Base-by-base conservation (phyloP, 1,140 invertebrate genomes). In the Dryas iulia region DNA sequence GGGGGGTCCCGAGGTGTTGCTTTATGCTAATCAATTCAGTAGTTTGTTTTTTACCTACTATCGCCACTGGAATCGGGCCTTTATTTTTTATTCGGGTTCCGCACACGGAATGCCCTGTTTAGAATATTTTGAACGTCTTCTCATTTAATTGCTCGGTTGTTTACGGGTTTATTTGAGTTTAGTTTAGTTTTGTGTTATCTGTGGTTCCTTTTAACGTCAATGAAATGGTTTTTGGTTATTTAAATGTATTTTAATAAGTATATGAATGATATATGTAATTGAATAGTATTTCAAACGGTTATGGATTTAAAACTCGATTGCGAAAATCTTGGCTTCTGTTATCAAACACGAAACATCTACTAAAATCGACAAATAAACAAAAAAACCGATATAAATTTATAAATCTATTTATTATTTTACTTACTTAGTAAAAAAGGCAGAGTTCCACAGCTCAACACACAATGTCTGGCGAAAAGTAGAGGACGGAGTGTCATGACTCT, bases 1-100 rank as follows among this genome's bases (percentile, higher is more conserved):
- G 86, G 86, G 87, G 77, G 87, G 87, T 87, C 85, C 73, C 12
- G 57, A 79, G 84, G 85, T 84, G 81, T 86, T 81, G 84, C 71
- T 74, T 84, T 90, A 90, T 90, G 87, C 87, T 90, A 90, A 90
- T 90, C 86, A 86, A 86, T 87, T 83, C 82, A 82, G 78, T 81
- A 89, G 81, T 84, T 87, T 86, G 81, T 88, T 88, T 88, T 89
- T 88, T 86, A 82, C 74, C 62, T 73, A 72, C 81, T 78, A 84
- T 80, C 82, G 73, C 80, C 77, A 79, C 74, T 77, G 77, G 75
- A 77, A 77, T 83, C 76, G 77, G 70, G 64, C 65, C 65, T 71
- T 75, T 76, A 71, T 62, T 76, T 82, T 81, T 84, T 79, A 76
- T 78, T 79, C 65, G 78, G 78, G 84, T 78, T 80, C 81, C 79